Conservation (phyloP, 2,113 vertebrate genomes). For the Archilochus colubris region DNA sequence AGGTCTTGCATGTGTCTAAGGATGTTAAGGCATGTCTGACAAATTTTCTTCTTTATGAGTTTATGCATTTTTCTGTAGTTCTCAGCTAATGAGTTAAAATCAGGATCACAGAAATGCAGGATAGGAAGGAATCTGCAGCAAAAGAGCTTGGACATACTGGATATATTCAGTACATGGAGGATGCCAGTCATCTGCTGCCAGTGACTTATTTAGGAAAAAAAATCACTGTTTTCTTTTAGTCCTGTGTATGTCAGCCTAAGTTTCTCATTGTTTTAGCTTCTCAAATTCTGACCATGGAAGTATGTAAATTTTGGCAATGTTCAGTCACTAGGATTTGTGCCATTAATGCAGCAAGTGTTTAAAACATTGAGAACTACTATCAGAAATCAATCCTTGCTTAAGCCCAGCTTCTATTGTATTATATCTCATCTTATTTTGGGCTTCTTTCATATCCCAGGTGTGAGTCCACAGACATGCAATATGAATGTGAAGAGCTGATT, state of each 20-base stretch:
- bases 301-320: not conserved
- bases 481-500: constrained; percentile 21
- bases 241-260: not conserved
- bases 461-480: not conserved
- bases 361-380: not conserved
- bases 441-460: constrained; percentile 30
- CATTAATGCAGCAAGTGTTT: not conserved
- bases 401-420: constrained; percentile 32
- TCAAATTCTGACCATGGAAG: not conserved
- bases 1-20: not conserved
- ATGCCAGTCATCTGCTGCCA: not conserved
- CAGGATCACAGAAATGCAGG: not conserved
- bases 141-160: not conserved
- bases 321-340: not conserved
- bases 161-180: not conserved
- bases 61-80: not conserved
- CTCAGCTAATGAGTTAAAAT: not conserved
- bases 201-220: not conserved
- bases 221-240: not conserved
- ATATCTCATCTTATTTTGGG: constrained; percentile 12
- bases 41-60: not conserved
- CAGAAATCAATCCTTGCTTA: not conserved
- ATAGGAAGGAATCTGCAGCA: not conserved
- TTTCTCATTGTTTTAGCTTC: not conserved
- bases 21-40: not conserved